phyloP scores from a whole-genome alignment of 2,113 vertebrate genomes.

The Tautogolabrus adspersus region DNA sequence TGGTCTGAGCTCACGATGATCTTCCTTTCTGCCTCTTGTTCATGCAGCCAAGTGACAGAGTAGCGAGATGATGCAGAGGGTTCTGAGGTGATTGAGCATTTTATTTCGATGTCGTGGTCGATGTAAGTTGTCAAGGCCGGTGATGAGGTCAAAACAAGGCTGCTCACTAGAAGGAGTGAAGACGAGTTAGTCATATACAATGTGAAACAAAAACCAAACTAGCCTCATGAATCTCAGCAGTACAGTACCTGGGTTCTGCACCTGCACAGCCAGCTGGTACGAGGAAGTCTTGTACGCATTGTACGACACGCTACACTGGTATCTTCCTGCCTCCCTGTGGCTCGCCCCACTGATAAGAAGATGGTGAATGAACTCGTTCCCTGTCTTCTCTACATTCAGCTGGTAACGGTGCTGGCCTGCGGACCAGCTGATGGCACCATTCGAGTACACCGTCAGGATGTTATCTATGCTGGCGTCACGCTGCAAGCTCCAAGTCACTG shows the following conservation, averaged over 20 bases:
- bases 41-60: slow-evolving; percentile 76
- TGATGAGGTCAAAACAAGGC: slow-evolving; percentile 50
- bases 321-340: slow-evolving; percentile 75
- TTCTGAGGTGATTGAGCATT: slow-evolving; percentile 51
- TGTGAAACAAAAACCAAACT: not conserved
- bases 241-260: slow-evolving; percentile 87
- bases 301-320: slow-evolving; percentile 82
- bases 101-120: slow-evolving; percentile 66
- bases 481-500: slow-evolving; percentile 84
- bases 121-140: not conserved
- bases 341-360: slow-evolving; percentile 75
- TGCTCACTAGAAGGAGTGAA: slow-evolving; percentile 65
- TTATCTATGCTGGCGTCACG: slow-evolving; percentile 28
- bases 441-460: slow-evolving; percentile 75
- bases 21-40: not conserved
- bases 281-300: slow-evolving; percentile 68
- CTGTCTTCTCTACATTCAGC: slow-evolving; percentile 54
- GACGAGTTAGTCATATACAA: not conserved
- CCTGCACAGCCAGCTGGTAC: slow-evolving; percentile 72
- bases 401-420: slow-evolving; percentile 74
- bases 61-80: slow-evolving; percentile 64
- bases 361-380: slow-evolving; percentile 43
- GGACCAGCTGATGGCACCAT: slow-evolving; percentile 82
- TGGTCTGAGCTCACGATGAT: slow-evolving; percentile 67
- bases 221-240: not conserved